Evolutionary conservation across 2,797 vertebrate species (phyloP).

Genomic region (Ceryle rudis): DNA sequence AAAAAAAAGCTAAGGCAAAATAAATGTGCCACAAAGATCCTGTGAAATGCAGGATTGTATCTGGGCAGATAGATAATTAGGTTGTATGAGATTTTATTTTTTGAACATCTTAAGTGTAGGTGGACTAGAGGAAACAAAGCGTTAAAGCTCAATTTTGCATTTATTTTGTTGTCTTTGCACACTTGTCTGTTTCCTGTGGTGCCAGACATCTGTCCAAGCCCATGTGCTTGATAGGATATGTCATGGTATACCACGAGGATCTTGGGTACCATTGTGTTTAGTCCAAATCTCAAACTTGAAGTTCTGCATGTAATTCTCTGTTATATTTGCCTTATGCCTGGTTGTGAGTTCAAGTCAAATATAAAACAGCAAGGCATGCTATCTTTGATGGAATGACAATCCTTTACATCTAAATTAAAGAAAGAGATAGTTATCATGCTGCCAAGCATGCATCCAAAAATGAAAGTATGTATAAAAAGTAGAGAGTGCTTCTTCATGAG

Average conservation of each 20-base stretch:
- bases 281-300: neutral
- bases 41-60: neutral
- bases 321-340: neutral
- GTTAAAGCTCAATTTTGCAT: neutral
- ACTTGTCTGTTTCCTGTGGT: neutral
- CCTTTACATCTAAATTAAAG: neutral
- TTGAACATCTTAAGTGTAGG: conserved; percentile 55
- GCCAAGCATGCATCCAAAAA: neutral
- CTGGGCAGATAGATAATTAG: neutral
- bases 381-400: neutral
- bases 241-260: neutral
- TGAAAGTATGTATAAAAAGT: neutral
- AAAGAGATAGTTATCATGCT: neutral
- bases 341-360: neutral
- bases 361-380: neutral
- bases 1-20: neutral
- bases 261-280: neutral
- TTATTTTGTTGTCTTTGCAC: conserved; percentile 14
- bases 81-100: neutral
- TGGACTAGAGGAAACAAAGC: conserved; percentile 42
- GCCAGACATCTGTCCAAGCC: neutral
- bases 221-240: neutral
- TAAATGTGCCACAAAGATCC: neutral
- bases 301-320: neutral
- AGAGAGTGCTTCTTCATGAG: neutral